Conservation (phyloP, 1,140 invertebrate species). For the Euura lappo region DNA sequence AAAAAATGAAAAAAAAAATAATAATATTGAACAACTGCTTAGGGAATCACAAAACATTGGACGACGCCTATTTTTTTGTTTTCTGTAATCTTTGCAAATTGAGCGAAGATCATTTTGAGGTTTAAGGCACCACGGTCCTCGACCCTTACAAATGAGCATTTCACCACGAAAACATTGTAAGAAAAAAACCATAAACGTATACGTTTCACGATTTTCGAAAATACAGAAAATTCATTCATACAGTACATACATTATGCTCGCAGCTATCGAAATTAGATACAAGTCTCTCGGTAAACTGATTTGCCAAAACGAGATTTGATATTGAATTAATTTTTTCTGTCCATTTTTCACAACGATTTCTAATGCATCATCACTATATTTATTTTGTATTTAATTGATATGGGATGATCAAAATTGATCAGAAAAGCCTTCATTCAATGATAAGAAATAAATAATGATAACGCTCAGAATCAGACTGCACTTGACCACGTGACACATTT, state of each 20-base stretch:
- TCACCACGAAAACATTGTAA: slow-evolving; percentile 49
- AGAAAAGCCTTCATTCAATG: slow-evolving; percentile 12
- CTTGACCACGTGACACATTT: too few species aligned
- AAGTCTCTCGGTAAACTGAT: too few species aligned
- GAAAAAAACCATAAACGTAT: not conserved
- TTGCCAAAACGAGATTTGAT: too few species aligned
- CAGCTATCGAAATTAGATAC: too few species aligned
- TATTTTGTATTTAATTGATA: too few species aligned
- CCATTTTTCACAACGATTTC: too few species aligned
- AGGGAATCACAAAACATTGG: slow-evolving; percentile 57
- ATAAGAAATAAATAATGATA: slow-evolving; percentile 13
- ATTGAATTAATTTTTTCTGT: too few species aligned
- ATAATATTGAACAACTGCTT: slow-evolving; percentile 45
- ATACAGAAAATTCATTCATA: not conserved
- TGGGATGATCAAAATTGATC: not conserved
- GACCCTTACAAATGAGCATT: slow-evolving; percentile 57
- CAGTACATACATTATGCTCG: not conserved
- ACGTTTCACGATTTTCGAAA: not conserved
- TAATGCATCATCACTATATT: too few species aligned
- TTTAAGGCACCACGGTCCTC: slow-evolving; percentile 61
- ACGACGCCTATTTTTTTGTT: slow-evolving; percentile 42
- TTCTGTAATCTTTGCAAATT: not conserved
- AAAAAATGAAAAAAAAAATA: slow-evolving; percentile 46
- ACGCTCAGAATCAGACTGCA: slow-evolving; percentile 19
- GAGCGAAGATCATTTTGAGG: slow-evolving; percentile 48